phyloP scores from a whole-genome alignment of 1,140 invertebrate species.

The Euura lappo region DNA sequence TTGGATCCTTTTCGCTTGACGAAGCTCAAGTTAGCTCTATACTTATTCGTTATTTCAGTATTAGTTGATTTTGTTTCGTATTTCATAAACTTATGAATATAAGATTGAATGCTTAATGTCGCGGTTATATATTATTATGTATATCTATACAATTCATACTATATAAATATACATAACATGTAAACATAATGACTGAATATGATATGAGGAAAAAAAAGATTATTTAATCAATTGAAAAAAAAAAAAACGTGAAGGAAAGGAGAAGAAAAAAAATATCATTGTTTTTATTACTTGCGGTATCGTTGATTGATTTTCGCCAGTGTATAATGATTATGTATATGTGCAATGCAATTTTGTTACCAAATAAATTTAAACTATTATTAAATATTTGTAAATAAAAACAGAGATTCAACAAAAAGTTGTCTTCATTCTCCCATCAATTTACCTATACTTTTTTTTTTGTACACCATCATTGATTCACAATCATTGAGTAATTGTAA shows the following conservation, averaged over 20 bases:
- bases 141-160: not conserved
- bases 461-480: too few relatives aligned
- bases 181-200: not conserved
- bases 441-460: too few relatives aligned
- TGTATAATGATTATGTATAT: slow-evolving; percentile 45
- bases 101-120: slow-evolving; percentile 1
- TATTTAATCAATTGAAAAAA: not conserved
- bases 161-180: not conserved
- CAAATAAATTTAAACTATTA: slow-evolving; percentile 43
- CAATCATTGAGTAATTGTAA: too few relatives aligned
- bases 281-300: slow-evolving; percentile 40
- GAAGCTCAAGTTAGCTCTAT: slow-evolving; percentile 3
- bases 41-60: not conserved
- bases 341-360: slow-evolving; percentile 54
- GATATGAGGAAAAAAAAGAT: not conserved
- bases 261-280: slow-evolving; percentile 19
- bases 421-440: too few relatives aligned
- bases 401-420: slow-evolving; percentile 10
- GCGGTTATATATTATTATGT: not conserved
- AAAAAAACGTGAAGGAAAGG: too few relatives aligned
- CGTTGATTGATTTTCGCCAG: slow-evolving; percentile 43
- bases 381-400: slow-evolving; percentile 54
- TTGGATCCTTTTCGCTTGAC: not conserved
- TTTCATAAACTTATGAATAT: not conserved
- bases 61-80: slow-evolving; percentile 3